Evolutionary conservation across 2,888 invertebrate genomes (phyloP).

Genomic region (Artemia sinica): DNA sequence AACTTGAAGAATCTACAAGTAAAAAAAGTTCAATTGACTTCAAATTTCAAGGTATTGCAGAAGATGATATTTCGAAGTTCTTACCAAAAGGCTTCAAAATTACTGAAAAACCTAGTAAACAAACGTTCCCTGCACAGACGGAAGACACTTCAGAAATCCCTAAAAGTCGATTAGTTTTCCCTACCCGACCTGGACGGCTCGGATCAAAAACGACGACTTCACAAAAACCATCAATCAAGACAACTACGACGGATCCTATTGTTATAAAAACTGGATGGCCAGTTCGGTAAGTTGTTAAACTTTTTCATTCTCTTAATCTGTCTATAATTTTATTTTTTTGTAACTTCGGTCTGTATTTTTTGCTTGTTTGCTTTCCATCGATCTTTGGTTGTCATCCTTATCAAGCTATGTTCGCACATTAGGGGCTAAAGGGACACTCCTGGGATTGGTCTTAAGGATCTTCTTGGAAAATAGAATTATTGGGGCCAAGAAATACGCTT

Average conservation of each 20-base stretch:
- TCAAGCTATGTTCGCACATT: too few relatives aligned
- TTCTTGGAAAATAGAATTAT: too few relatives aligned
- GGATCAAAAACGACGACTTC: background rate
- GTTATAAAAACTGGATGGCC: constrained; percentile 7
- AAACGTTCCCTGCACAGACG: background rate
- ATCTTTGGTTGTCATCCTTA: too few relatives aligned
- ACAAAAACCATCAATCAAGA: background rate
- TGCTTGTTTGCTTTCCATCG: background rate
- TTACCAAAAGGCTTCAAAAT: constrained; percentile 3
- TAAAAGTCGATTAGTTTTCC: background rate
- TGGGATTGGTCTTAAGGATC: too few relatives aligned
- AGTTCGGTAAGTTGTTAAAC: background rate
- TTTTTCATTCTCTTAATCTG: background rate
- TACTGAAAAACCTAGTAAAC: background rate
- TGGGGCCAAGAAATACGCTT: too few relatives aligned
- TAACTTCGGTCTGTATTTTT: background rate
- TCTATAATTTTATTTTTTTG: background rate
- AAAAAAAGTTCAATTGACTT: background rate
- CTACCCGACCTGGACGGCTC: background rate
- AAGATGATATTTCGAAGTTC: constrained; percentile 9
- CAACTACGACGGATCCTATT: background rate
- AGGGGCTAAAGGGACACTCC: too few relatives aligned
- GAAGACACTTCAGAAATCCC: background rate
- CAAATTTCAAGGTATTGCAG: background rate
- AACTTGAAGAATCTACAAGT: background rate